A percentile compares a stretch with the other conserved stretches of the same genome.
These are phyloP conservation scores for Amorpha juglandis DNA, from an alignment of 2,888 invertebrate genomes.

Conservation along the genomic window DNA sequence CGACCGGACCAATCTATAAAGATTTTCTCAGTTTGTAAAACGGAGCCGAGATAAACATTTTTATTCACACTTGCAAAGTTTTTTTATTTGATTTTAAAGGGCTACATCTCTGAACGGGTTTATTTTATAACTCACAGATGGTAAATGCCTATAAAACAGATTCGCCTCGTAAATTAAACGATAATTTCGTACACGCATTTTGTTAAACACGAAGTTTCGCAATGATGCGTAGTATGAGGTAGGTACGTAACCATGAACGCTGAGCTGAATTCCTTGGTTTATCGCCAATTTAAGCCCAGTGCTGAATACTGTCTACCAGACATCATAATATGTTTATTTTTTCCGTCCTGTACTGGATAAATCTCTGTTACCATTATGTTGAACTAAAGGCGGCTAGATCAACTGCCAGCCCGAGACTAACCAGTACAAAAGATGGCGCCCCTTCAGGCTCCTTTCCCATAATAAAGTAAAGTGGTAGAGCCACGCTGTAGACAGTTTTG, in stretches of 20 bases:
- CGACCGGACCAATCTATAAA: not conserved
- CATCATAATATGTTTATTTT: too few species aligned
- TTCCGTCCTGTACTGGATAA: too few species aligned
- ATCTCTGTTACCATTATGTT: too few species aligned
- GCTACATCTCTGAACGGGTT: not conserved
- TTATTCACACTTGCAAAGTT: not conserved
- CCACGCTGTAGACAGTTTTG: too few species aligned
- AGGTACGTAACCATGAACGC: conserved; percentile 52
- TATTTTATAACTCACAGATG: conserved; percentile 3
- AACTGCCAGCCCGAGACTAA: too few species aligned
- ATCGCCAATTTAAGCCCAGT: conserved; percentile 73
- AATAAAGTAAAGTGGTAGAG: too few species aligned
- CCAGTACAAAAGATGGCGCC: too few species aligned
- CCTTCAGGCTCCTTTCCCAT: too few species aligned
- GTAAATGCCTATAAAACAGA: not conserved
- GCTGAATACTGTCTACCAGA: conserved; percentile 44
- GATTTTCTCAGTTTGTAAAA: not conserved
- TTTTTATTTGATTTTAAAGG: not conserved
- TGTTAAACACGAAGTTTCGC: conserved; percentile 57
- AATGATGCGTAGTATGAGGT: conserved; percentile 56
- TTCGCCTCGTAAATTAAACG: not conserved
- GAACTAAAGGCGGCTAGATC: too few species aligned
- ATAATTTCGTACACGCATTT: conserved; percentile 33
- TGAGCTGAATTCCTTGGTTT: conserved; percentile 73
- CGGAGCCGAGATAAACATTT: not conserved